Evolutionary conservation across 2,113 vertebrate species (phyloP).

Genomic region (Rynchops niger): DNA sequence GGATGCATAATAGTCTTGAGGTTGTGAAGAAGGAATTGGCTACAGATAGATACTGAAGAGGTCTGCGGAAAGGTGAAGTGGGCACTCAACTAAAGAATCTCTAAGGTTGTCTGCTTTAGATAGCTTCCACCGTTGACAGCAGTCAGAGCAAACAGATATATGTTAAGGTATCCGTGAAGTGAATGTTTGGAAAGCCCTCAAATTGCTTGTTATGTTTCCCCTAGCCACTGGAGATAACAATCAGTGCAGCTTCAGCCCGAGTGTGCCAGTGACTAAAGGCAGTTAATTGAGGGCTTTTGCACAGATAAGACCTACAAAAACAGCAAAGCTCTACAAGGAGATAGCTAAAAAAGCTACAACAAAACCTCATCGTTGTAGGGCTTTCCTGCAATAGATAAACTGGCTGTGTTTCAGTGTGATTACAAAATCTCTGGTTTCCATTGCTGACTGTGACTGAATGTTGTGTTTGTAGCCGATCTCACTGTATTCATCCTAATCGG

Average conservation of each 20-base stretch:
- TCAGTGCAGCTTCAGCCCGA: neutral
- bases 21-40: neutral
- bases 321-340: neutral
- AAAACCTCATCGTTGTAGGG: neutral
- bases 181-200: neutral
- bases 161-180: neutral
- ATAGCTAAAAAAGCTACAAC: neutral
- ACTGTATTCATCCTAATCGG: neutral
- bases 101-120: neutral
- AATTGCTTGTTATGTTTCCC: neutral
- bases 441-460: neutral
- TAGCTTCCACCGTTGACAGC: neutral
- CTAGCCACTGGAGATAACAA: neutral
- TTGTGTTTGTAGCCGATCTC: neutral
- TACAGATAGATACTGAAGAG: neutral
- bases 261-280: neutral
- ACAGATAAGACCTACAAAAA: neutral
- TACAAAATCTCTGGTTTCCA: neutral
- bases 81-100: neutral
- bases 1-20: neutral
- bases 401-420: fast-evolving
- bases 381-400: neutral
- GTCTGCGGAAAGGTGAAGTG: neutral
- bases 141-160: fast-evolving
- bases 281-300: neutral